A percentile compares a stretch with the other conserved stretches of the same genome.
Conservation (phyloP, 2,113 vertebrate species). For the Bufo gargarizans region DNA sequence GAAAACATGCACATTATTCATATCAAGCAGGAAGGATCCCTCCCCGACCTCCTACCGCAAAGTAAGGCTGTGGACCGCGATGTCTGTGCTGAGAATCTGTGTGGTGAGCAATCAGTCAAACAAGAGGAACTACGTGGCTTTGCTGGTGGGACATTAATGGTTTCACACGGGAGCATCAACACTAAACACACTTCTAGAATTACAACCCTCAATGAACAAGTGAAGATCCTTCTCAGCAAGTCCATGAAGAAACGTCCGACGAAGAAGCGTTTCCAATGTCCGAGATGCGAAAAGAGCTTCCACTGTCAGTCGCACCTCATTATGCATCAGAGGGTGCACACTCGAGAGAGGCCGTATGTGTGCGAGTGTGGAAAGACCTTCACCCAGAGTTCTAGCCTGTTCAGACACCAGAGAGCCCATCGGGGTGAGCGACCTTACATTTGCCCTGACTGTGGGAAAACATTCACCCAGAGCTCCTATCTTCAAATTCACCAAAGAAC, state of each 20-base stretch:
- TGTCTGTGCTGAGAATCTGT: neutral
- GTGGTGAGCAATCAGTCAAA: neutral
- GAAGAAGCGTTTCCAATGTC: constrained; percentile 41
- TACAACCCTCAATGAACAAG: neutral
- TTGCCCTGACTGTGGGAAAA: constrained; percentile 54
- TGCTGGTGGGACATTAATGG: neutral
- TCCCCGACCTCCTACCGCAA: neutral
- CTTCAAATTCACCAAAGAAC: constrained; percentile 51
- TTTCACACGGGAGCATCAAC: neutral
- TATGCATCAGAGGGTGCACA: constrained; percentile 51
- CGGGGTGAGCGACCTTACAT: constrained; percentile 52
- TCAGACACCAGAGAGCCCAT: constrained; percentile 53
- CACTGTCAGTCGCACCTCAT: constrained; percentile 46
- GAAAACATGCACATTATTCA: constrained; percentile 35
- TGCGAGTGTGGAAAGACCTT: constrained; percentile 59
- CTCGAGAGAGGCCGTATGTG: constrained; percentile 46
- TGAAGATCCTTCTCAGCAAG: neutral
- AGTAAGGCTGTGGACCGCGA: neutral
- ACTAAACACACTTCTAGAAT: neutral
- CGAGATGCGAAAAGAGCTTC: constrained; percentile 50
- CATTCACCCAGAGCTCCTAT: constrained; percentile 48
- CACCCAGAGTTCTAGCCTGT: constrained; percentile 55
- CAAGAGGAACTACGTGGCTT: too few relatives aligned
- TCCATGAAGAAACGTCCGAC: neutral
- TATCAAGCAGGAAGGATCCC: constrained; percentile 39